Base-by-base conservation (phyloP, 2,888 invertebrate species). In the Brachylomia viminalis region DNA sequence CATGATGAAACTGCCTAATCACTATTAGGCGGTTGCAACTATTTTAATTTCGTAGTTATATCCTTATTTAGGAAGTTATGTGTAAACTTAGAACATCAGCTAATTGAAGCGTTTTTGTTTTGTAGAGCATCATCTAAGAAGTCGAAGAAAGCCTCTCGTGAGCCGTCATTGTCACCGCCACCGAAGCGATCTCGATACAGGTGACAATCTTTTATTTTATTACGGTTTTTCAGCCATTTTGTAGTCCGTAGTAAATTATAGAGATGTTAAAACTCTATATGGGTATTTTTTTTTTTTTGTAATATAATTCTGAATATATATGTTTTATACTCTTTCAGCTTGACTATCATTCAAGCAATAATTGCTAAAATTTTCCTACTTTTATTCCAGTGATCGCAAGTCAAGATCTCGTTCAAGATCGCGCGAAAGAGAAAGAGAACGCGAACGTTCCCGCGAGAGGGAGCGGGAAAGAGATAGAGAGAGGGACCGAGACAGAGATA, bases 121-220 rank as follows among this genome's bases (percentile, higher is more conserved):
- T 11, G 30, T 88, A 95, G 94, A 67, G 88, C 88, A n/a, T 90
- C 95, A 13, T 95, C 96, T 2, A 96, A 94, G 84, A 97, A 96
- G 81, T 96, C 96, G 0, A 96, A 96, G 89, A 96, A 96, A 86
- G 59, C 11, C 6, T 96, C 96, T 1, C 92, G 95, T 47, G 96
- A 96, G 69, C 91, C 93, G 0, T 95, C 96, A 2, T 78, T 95
- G 58, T 96, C 96, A 4, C 96, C 96, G 5, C 93, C 93, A 3
- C 93, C 93, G 45, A 96, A 96, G 83, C 91, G 95, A 68, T 92
- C 94, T 3, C 91, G 96, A 42, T 92, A 95, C 77, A 90, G 90
- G 95, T 95, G 69, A 78, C 66, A 54, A 52, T 20, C 10, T 72
- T 80, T 33, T 6, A 59, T 33, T 71, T 59, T 20, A 23, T n/a